Conservation (phyloP, 2,113 vertebrate species). For the Microcebus tavaratra region DNA sequence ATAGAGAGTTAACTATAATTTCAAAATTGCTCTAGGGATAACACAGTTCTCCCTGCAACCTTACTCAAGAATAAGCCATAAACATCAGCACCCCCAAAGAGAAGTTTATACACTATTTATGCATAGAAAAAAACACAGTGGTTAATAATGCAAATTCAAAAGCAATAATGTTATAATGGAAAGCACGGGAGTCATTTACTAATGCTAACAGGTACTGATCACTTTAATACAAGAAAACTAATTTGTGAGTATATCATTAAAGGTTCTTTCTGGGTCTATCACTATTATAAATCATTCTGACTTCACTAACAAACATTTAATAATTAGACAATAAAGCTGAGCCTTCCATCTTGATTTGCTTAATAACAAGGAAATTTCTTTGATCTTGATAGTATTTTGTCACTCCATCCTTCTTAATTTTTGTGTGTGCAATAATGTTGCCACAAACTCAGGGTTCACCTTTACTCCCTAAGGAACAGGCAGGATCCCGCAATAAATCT, state of each 20-base stretch:
- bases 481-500: background rate
- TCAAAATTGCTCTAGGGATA: background rate
- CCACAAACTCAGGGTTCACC: background rate
- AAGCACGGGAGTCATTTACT: constrained; percentile 19
- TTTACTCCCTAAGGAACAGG: background rate
- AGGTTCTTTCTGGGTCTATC: background rate
- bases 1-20: background rate
- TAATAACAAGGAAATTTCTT: constrained; percentile 34
- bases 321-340: constrained; percentile 3
- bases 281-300: constrained; percentile 29
- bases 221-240: constrained; percentile 36
- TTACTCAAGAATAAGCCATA: background rate
- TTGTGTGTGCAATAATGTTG: background rate
- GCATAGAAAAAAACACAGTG: background rate
- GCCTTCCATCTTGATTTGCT: background rate
- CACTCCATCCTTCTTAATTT: background rate
- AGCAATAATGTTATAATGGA: constrained; percentile 32
- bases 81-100: background rate
- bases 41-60: background rate
- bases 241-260: constrained; percentile 42
- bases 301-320: constrained; percentile 7
- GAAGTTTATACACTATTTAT: background rate
- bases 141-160: constrained; percentile 32
- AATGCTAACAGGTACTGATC: constrained; percentile 24
- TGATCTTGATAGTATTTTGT: background rate